Conservation (phyloP, 2,888 invertebrate genomes). For the Apantesis nais region DNA sequence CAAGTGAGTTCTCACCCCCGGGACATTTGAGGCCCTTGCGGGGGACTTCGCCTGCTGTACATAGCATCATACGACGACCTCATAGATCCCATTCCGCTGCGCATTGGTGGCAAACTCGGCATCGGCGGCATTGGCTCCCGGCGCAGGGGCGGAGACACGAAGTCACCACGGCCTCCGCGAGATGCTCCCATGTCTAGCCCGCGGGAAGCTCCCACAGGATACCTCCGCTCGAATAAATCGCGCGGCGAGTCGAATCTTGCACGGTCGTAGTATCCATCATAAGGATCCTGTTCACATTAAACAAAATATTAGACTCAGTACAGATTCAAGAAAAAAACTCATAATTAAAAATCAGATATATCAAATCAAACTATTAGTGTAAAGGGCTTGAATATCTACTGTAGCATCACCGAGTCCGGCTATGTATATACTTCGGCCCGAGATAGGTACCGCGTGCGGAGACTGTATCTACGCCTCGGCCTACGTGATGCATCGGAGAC, state of each 20-base stretch:
- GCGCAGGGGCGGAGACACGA: conserved; percentile 90
- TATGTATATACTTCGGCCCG: conserved; percentile 56
- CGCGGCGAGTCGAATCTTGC: conserved; percentile 91
- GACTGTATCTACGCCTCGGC: conserved; percentile 68
- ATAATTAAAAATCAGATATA: background rate
- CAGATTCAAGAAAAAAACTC: background rate
- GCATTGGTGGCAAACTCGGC: conserved; percentile 88
- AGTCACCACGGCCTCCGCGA: conserved; percentile 87
- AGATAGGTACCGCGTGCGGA: conserved; percentile 71
- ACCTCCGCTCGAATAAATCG: conserved; percentile 93
- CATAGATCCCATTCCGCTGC: conserved; percentile 88
- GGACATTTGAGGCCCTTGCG: conserved; percentile 84
- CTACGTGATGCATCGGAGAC: conserved; percentile 67
- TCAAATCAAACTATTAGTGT: background rate
- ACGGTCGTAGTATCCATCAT: conserved; percentile 93
- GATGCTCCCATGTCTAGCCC: conserved; percentile 84
- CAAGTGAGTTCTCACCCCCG: conserved; percentile 74
- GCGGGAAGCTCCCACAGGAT: conserved; percentile 86
- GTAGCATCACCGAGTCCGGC: conserved; percentile 71
- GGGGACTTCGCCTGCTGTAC: conserved; percentile 93
- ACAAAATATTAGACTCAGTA: conserved; percentile 17
- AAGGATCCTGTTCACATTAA: conserved; percentile 84
- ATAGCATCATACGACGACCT: conserved; percentile 91
- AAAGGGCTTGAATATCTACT: conserved; percentile 16
- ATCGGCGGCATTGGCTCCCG: conserved; percentile 93